phyloP scores from a whole-genome alignment of 2,113 vertebrate genomes.

The Natator depressus region DNA sequence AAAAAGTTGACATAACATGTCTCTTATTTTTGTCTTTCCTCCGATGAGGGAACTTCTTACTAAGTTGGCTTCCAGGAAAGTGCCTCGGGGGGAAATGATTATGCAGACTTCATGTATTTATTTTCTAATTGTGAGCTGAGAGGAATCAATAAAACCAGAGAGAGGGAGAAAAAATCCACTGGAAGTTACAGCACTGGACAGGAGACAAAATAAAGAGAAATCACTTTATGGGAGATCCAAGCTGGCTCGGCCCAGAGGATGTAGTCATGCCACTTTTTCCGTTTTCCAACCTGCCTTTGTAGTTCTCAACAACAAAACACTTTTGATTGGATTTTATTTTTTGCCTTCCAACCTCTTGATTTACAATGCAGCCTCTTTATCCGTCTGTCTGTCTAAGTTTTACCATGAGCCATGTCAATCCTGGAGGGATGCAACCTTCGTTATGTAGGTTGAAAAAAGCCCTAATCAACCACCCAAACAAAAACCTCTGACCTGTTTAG shows the following conservation, averaged over 20 bases:
- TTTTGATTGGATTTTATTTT: neutral
- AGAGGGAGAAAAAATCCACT: neutral
- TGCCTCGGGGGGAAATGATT: neutral
- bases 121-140: neutral
- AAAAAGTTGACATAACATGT: fast-evolving
- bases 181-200: neutral
- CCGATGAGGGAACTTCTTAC: fast-evolving
- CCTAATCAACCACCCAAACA: neutral
- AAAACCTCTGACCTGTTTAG: neutral
- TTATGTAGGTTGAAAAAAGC: neutral
- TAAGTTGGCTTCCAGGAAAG: neutral
- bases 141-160: neutral
- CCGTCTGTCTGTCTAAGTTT: neutral
- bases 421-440: fast-evolving
- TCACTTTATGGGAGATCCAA: neutral
- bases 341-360: neutral
- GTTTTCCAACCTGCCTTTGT: neutral
- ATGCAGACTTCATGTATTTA: neutral
- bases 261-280: neutral
- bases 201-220: neutral
- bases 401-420: neutral
- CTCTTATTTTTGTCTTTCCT: neutral
- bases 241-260: neutral
- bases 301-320: neutral
- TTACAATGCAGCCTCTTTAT: fast-evolving